Base-by-base conservation (phyloP, 2,888 invertebrate species). In the Phorcus lineatus region DNA sequence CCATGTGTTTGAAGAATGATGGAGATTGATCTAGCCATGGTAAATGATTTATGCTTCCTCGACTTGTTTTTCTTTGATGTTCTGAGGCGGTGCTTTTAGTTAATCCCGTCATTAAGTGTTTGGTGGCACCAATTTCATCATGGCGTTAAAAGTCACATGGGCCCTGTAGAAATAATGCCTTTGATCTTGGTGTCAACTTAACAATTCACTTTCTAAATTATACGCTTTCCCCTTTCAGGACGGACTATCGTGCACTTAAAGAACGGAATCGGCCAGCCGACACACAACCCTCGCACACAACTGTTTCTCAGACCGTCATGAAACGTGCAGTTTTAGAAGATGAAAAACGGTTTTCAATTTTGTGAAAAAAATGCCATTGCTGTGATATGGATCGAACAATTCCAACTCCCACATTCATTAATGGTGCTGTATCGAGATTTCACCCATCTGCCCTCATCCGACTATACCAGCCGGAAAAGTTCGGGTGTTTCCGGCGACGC, bases 191-290 rank as follows among this genome's bases (percentile, higher is more conserved):
- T n/a, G 36, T 31, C 36, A 70, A 70, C 70, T 36, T 36, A 36
- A 40, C n/a, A 70, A 17, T 36, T 70, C 36, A 70, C 70, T 70
- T 70, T 70, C 70, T 31, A 70, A 70, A 31, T 17, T 17, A 31
- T 70, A 62, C 78, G 28, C 77, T 78, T 80, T 74, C 74, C n/a
- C n/a, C 40, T 87, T 87, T 36, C 86, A 92, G 92, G 92, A 40
- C 82, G 92, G 74, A 88, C 84, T 77, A 85, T 91, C 78, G 90
- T 89, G 53, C 91, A 91, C 82, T 86, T 92, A 19, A 92, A 92
- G 82, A 90, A 88, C 74, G 87, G 84, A 19, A 76, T 85, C 19
- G 84, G 82, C 9, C 36, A 76, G 6, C 83, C 84, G 16, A 55
- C 83, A n/a, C 54, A 57, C 19, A 86, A 88, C 70, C 74, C 78